Conservation (phyloP, 2,888 invertebrate genomes). For the Epistrophella euchroma region DNA sequence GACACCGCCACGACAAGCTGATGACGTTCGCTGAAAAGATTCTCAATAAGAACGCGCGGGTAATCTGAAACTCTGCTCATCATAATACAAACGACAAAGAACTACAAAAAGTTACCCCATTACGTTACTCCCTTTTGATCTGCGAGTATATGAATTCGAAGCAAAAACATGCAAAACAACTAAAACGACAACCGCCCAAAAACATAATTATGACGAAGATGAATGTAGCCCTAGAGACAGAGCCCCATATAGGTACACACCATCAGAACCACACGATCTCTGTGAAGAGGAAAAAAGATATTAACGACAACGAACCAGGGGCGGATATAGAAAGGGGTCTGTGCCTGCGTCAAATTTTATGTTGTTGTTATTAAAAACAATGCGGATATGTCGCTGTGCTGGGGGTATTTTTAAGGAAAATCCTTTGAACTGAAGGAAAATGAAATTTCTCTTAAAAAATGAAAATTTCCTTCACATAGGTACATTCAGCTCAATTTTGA, state of each 20-base stretch:
- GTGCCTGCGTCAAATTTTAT: not conserved
- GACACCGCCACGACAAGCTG: slow-evolving; percentile 73
- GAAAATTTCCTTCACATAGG: no score
- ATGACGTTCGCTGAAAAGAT: slow-evolving; percentile 71
- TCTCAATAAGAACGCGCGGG: slow-evolving; percentile 50
- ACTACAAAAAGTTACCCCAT: slow-evolving; percentile 39
- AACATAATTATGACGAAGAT: slow-evolving; percentile 76
- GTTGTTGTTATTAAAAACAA: no score
- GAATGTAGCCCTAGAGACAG: slow-evolving; percentile 75
- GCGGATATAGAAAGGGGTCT: not conserved
- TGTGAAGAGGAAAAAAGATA: slow-evolving; percentile 3
- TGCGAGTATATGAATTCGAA: not conserved
- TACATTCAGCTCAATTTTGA: no score
- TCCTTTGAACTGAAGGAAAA: no score
- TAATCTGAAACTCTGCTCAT: slow-evolving; percentile 67
- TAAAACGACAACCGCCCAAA: slow-evolving; percentile 74
- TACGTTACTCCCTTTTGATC: not conserved
- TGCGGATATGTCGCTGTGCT: no score
- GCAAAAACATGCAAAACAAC: slow-evolving; percentile 73
- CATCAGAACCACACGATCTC: slow-evolving; percentile 39
- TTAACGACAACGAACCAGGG: not conserved
- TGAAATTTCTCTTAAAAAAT: no score
- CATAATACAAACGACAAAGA: slow-evolving; percentile 39
- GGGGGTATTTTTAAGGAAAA: no score
- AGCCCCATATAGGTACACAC: slow-evolving; percentile 47